These are phyloP conservation scores for Xyrauchen texanus DNA, from an alignment of 2,113 vertebrate species.

Conservation along the genomic window DNA sequence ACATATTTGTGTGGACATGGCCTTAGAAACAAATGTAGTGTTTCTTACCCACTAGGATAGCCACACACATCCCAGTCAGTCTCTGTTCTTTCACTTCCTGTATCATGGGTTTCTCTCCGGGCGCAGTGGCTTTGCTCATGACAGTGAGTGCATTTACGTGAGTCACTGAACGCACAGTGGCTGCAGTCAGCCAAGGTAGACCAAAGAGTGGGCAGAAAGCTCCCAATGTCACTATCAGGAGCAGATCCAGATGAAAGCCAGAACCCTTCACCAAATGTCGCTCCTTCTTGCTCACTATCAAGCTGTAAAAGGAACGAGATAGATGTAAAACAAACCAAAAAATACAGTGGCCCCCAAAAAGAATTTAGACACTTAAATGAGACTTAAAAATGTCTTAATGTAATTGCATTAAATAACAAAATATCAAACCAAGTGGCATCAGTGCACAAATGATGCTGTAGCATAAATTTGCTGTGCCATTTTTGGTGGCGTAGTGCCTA, in stretches of 20 bases:
- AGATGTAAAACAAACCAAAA: not conserved
- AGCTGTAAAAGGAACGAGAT: constrained; percentile 65
- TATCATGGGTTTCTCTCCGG: constrained; percentile 92
- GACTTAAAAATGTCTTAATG: no score
- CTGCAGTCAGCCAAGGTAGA: constrained; percentile 93
- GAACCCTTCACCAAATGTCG: constrained; percentile 90
- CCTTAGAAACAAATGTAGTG: no score
- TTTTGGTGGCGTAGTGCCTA: no score
- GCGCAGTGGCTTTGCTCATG: constrained; percentile 94
- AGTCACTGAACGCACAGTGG: constrained; percentile 92
- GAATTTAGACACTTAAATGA: no score
- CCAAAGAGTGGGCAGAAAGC: constrained; percentile 91
- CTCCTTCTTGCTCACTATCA: constrained; percentile 96
- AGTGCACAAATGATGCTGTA: no score
- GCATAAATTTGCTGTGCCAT: no score
- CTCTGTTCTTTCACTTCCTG: constrained; percentile 97
- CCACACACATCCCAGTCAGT: constrained; percentile 87
- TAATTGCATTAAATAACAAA: no score
- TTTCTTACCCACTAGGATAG: constrained; percentile 90
- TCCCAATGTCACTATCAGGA: constrained; percentile 91
- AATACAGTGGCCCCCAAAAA: not conserved
- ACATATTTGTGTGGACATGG: no score
- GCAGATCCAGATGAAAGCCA: constrained; percentile 93
- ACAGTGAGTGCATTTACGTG: constrained; percentile 94
- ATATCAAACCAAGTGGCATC: no score